Evolutionary conservation across 92 coral and sea anemone species (phyloP).

Genomic region (Porites lobata): DNA sequence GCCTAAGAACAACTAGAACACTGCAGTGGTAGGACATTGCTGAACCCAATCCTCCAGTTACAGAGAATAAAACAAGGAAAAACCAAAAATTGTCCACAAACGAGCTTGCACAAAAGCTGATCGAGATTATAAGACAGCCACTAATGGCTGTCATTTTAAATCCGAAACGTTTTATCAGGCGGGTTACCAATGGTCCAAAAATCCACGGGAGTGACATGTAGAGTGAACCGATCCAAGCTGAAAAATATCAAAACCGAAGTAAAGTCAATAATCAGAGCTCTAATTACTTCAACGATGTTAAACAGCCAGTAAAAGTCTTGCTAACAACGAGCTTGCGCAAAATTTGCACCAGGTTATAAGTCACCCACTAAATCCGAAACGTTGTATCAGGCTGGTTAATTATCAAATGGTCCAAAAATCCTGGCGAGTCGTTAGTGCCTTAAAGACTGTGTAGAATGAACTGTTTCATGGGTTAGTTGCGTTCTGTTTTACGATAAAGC

Average conservation of each 20-base stretch:
- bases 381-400: no score
- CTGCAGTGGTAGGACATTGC: conserved; percentile 17
- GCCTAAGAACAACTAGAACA: conserved; percentile 39
- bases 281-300: no score
- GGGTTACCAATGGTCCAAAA: neutral
- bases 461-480: no score
- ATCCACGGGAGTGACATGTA: conserved; percentile 9
- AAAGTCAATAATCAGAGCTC: no score
- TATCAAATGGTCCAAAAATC: no score
- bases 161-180: conserved; percentile 32
- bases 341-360: no score
- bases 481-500: no score
- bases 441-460: no score
- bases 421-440: no score
- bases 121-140: conserved; percentile 21
- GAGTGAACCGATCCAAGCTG: conserved; percentile 57
- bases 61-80: conserved; percentile 38
- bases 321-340: no score
- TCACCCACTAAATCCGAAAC: no score
- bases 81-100: conserved; percentile 32
- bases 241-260: neutral
- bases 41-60: conserved; percentile 46
- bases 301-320: no score
- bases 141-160: conserved; percentile 43
- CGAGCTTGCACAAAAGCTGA: conserved; percentile 51